These are phyloP conservation scores for Amiota communis DNA, from an alignment of 2,888 invertebrate genomes.

Conservation along the genomic window DNA sequence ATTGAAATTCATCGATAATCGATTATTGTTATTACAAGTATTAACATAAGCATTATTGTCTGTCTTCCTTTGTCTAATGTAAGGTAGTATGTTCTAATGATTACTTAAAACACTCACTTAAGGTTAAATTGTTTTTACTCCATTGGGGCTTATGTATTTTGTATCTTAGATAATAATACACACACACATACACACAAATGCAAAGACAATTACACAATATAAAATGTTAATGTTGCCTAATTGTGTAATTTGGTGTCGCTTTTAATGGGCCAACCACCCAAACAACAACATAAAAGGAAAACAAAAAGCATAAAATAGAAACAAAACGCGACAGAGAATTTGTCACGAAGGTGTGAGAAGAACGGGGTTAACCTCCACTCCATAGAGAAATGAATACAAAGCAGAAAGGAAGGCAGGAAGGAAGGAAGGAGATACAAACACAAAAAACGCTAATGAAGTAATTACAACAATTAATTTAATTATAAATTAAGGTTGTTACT, in stretches of 20 bases:
- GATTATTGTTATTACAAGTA: slow-evolving; percentile 57
- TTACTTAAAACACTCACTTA: slow-evolving; percentile 10
- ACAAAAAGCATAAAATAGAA: slow-evolving; percentile 20
- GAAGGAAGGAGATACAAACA: slow-evolving; percentile 19
- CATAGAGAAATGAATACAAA: slow-evolving; percentile 54
- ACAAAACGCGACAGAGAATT: slow-evolving; percentile 22
- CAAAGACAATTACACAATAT: slow-evolving; percentile 51
- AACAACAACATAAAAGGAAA: slow-evolving; percentile 14
- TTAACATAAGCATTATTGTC: slow-evolving; percentile 5
- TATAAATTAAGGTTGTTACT: slow-evolving; percentile 62
- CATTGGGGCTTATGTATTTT: background rate
- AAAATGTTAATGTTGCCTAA: slow-evolving; percentile 70
- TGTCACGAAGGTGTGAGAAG: slow-evolving; percentile 14
- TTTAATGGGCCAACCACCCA: slow-evolving; percentile 46
- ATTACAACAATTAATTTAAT: slow-evolving; percentile 71
- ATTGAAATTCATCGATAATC: slow-evolving; percentile 50
- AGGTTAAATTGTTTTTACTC: background rate
- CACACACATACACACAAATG: too few species aligned
- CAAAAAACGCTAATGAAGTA: slow-evolving; percentile 67
- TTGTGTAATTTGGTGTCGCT: slow-evolving; percentile 68
- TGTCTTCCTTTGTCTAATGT: background rate
- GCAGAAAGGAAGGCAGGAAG: slow-evolving; percentile 36
- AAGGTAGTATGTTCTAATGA: background rate
- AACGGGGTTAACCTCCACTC: slow-evolving; percentile 8
- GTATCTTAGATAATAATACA: too few species aligned